phyloP scores from a whole-genome alignment of 2,113 vertebrate genomes.

The Hipposideros armiger region DNA sequence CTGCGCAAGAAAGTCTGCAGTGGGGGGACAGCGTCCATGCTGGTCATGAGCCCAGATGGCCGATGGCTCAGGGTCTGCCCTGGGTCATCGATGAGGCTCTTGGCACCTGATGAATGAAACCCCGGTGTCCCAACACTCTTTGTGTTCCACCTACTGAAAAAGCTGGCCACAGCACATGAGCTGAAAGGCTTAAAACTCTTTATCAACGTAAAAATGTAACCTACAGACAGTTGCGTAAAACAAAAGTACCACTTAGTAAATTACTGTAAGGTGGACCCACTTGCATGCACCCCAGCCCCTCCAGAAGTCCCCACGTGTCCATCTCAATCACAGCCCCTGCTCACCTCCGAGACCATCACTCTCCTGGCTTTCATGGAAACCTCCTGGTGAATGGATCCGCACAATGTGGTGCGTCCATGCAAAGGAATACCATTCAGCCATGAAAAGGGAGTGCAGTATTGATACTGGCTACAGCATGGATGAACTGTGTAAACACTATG shows the following conservation, averaged over 20 bases:
- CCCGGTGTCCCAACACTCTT: too few species aligned
- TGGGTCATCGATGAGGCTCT: fast-evolving
- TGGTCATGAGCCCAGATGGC: fast-evolving
- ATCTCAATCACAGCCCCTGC: neutral
- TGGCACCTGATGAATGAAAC: neutral
- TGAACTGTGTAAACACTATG: too few species aligned
- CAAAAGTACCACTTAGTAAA: neutral
- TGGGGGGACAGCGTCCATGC: neutral
- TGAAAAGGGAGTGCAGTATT: neutral
- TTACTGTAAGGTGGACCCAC: neutral
- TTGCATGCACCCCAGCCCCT: too few species aligned
- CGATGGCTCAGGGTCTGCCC: neutral
- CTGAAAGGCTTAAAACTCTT: too few species aligned
- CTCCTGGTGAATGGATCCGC: neutral
- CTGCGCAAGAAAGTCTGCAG: neutral
- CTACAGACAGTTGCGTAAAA: neutral
- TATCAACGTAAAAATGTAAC: neutral
- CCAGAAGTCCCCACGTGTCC: neutral
- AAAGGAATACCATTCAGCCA: too few species aligned
- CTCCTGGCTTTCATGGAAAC: neutral
- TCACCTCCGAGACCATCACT: too few species aligned
- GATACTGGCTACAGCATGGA: fast-evolving
- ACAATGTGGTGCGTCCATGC: neutral
- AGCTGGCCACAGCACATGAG: neutral
- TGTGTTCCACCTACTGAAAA: neutral